Evolutionary conservation across 2,888 invertebrate genomes (phyloP).

Genomic region (Habroteleia sp.): DNA sequence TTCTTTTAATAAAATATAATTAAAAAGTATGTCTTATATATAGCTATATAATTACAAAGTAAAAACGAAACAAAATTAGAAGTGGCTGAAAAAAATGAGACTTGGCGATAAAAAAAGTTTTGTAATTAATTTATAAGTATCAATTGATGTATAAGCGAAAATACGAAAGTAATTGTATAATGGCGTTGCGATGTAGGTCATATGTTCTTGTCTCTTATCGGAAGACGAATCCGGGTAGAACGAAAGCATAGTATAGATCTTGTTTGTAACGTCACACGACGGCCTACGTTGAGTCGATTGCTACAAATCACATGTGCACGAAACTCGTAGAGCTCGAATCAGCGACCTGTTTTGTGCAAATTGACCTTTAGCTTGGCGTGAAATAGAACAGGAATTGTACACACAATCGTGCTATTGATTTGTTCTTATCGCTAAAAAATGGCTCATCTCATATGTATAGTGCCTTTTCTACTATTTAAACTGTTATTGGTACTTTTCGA

Average conservation of each 20-base stretch:
- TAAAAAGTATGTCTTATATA: too few species aligned
- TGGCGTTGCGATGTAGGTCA: conserved; percentile 58
- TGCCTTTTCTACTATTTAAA: too few species aligned
- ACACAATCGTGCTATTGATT: conserved; percentile 49
- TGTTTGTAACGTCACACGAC: conserved; percentile 56
- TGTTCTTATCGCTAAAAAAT: conserved; percentile 32
- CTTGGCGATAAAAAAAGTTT: too few species aligned
- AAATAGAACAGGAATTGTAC: conserved; percentile 55
- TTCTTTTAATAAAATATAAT: too few species aligned
- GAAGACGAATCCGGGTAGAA: conserved; percentile 63
- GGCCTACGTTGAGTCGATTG: conserved; percentile 59
- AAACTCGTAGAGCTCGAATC: conserved; percentile 53
- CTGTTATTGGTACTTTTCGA: neutral
- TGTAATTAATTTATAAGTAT: conserved; percentile 41
- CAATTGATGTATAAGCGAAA: conserved; percentile 59
- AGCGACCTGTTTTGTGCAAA: conserved; percentile 57
- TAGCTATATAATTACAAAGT: too few species aligned
- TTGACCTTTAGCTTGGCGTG: conserved; percentile 51
- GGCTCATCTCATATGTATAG: too few species aligned
- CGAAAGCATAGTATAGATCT: conserved; percentile 43
- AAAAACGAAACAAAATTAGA: too few species aligned
- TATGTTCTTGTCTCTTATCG: conserved; percentile 61
- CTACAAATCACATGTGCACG: conserved; percentile 59
- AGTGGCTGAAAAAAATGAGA: too few species aligned
- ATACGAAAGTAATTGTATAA: conserved; percentile 56